Conservation (phyloP, 2,113 vertebrate species). For the Rattus norvegicus region DNA sequence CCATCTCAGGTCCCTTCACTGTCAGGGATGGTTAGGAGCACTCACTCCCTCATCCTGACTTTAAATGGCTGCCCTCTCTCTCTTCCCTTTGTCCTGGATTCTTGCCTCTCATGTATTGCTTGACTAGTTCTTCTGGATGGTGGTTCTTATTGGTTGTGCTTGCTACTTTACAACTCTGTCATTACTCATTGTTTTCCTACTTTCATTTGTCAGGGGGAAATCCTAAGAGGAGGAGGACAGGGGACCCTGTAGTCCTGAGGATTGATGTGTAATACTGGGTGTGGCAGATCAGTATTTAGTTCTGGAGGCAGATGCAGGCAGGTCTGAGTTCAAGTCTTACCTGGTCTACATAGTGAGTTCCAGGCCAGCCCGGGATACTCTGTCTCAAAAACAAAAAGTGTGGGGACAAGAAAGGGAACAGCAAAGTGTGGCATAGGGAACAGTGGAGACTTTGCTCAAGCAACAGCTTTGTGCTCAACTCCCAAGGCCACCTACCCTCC, state of each 20-base stretch:
- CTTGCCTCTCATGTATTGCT: neutral
- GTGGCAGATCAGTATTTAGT: neutral
- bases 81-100: neutral
- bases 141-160: neutral
- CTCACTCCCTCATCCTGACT: neutral
- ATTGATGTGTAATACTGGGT: neutral
- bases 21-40: neutral
- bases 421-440: neutral
- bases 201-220: conserved; percentile 1
- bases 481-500: neutral
- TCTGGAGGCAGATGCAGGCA: neutral
- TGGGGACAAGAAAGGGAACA: neutral
- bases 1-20: neutral
- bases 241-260: neutral
- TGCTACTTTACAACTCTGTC: neutral
- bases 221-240: neutral
- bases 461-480: neutral
- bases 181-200: neutral
- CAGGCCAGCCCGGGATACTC: neutral
- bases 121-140: neutral
- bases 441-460: fast-evolving
- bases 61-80: neutral
- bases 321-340: neutral
- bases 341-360: neutral
- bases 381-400: neutral